Percentiles rank a stretch among this genome's conserved stretches.
These are phyloP conservation scores for Panthera tigris DNA, from an alignment of 2,113 vertebrate species.

Conservation along the genomic window DNA sequence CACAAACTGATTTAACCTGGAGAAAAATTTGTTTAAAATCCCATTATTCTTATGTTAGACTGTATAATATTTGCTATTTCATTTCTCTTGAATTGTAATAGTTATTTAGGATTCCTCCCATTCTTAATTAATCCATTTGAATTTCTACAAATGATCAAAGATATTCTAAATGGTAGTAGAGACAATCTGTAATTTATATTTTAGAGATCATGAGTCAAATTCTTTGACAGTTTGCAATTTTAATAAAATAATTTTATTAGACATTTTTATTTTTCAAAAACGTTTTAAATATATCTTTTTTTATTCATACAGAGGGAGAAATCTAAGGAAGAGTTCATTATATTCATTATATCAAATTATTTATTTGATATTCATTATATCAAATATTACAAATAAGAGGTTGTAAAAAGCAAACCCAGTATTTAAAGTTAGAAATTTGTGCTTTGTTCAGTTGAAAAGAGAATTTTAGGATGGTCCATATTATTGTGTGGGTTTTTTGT, in stretches of 20 bases:
- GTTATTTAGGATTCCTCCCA: background rate
- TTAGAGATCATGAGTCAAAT: background rate
- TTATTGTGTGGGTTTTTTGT: background rate
- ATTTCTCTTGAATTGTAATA: background rate
- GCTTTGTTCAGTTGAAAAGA: background rate
- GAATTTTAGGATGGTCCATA: background rate
- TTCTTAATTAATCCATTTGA: background rate
- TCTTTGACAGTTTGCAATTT: background rate
- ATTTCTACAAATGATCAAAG: background rate
- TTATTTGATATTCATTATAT: background rate
- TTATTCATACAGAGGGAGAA: background rate
- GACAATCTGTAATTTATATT: background rate
- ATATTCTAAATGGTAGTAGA: background rate
- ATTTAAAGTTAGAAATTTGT: background rate
- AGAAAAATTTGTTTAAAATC: background rate
- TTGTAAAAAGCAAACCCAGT: background rate
- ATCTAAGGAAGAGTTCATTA: background rate
- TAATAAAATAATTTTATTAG: background rate
- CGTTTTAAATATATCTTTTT: background rate
- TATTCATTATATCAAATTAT: background rate
- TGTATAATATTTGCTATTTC: background rate
- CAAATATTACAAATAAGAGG: constrained; percentile 1
- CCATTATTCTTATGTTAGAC: background rate
- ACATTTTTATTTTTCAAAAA: background rate
- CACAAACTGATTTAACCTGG: background rate